Base-by-base conservation (phyloP, 2,888 invertebrate genomes). In the Hydropsyche betteni region DNA sequence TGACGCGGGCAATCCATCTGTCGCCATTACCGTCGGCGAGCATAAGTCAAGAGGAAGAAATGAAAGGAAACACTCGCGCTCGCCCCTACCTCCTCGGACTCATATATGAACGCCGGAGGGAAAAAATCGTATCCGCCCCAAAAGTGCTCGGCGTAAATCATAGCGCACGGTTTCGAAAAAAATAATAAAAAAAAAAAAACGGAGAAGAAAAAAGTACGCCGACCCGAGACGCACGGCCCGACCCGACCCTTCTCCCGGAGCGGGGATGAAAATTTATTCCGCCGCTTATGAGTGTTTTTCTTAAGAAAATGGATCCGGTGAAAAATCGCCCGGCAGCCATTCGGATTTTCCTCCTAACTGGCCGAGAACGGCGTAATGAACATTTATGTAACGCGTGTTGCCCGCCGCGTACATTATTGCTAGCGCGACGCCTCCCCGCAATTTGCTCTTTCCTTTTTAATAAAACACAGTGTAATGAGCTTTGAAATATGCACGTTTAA, bases 261-360 rank as follows among this genome's bases (percentile, higher is more conserved):
- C n/a, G 24, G 73, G 70, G 72, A 61, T 53, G 74, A 50, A 78
- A 78, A 78, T 78, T 78, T 78, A 78, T 78, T 76, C 76, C 75
- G 71, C 55, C 78, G 76, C 78, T 78, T 78, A 78, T 75, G 78
- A 76, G 75, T 75, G 78, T 78, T 78, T 78, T 76, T 78, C 78
- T 78, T 76, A 76, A 70, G 73, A 69, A 76, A 78, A 78, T 75
- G 78, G 76, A 68, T 74, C 74, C 75, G n/a, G 73, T 76, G 76
- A 78, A 78, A 78, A 78, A 78, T 78, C 73, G 68, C 72, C 69
- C 58, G 68, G 75, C 68, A 70, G 75, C 69, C 38, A 61, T 73
- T 75, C 69, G 38, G 50, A 61, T 72, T 58, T 72, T 58, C 50
- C 72, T 72, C 24, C 16, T 51, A 58, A 72, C 72, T 72, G 72